Base-by-base conservation (phyloP, 2,113 vertebrate genomes). In the Eleginops maclovinus region DNA sequence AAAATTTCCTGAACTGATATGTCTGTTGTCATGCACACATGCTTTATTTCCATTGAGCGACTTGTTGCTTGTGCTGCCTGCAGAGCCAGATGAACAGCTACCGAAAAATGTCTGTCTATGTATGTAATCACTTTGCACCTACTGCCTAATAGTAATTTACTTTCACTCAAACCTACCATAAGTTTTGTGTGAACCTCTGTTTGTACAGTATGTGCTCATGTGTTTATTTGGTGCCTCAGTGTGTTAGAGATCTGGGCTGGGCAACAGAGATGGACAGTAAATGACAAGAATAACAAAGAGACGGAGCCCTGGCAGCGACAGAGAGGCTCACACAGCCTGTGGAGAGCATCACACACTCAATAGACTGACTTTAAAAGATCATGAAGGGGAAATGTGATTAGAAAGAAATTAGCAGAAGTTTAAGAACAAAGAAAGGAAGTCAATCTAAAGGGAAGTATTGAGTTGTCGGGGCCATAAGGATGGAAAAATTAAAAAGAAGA, bases 341-440 rank as follows among this genome's bases (percentile, higher is more conserved):
- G 44, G 73, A 75, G 69, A 84, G 76, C 15, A 67, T 75, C 72
- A 69, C 79, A 82, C 79, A 85, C 75, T 86, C 82, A 78, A 81
- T 55, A 15, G 75, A 58, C 81, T 77, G 68, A 86, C 78, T 87
- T 60, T 73, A 81, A 81, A 65, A 81, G 79, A 85, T 79, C 82
- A 78, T 58, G 72, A 68, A 76, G 67, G 68, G 60, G 64, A 69
- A 79, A 73, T 77, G 74, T 80, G 85, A 87, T 88, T 79, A 73
- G 50, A 50, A 72, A 77, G 47, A 56, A 74, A 79, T 70, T 60
- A 82, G 65, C 56, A 70, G 69, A 80, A 77, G 84, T 88, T 84
- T 36, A 59, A 81, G 43, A 65, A 82, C 65, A 84, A 77, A 84
- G 60, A 41, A 50, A 50, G 60, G 59, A 70, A 76, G 77, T 55